Conservation (phyloP, 2,797 vertebrate genomes). For the Enteromius viviparus region DNA sequence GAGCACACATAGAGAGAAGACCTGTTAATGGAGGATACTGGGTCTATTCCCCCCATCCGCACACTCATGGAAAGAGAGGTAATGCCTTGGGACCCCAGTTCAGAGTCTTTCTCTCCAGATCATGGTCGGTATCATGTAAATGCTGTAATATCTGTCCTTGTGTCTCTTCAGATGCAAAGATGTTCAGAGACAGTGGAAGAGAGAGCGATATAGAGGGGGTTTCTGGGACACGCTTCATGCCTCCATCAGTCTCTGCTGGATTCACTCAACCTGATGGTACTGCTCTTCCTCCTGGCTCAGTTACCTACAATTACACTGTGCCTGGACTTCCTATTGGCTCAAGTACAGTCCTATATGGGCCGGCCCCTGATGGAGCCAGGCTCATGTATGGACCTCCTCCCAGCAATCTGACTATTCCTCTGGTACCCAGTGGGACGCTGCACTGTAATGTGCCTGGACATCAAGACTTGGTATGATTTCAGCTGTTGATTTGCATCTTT, state of each 20-base stretch:
- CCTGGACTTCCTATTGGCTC: constrained; percentile 69
- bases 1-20: constrained; percentile 60
- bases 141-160: not conserved
- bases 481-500: not conserved
- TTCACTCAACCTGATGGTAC: constrained; percentile 79
- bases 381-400: constrained; percentile 77
- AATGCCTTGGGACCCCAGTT: not conserved
- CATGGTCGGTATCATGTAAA: not conserved
- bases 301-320: constrained; percentile 73
- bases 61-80: constrained; percentile 66
- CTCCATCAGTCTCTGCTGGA: constrained; percentile 72
- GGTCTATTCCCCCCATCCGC: constrained; percentile 75
- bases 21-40: constrained; percentile 73
- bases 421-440: constrained; percentile 74
- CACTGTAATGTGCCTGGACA: constrained; percentile 84
- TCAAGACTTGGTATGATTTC: constrained; percentile 73
- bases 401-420: constrained; percentile 69
- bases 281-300: constrained; percentile 75
- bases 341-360: constrained; percentile 74
- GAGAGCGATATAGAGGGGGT: constrained; percentile 63
- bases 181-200: constrained; percentile 66
- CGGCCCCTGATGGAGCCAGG: constrained; percentile 74
- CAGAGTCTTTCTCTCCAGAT: not conserved
- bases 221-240: constrained; percentile 60
- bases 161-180: constrained; percentile 45